phyloP scores from a whole-genome alignment of 2,113 vertebrate species.

The Daboia siamensis region DNA sequence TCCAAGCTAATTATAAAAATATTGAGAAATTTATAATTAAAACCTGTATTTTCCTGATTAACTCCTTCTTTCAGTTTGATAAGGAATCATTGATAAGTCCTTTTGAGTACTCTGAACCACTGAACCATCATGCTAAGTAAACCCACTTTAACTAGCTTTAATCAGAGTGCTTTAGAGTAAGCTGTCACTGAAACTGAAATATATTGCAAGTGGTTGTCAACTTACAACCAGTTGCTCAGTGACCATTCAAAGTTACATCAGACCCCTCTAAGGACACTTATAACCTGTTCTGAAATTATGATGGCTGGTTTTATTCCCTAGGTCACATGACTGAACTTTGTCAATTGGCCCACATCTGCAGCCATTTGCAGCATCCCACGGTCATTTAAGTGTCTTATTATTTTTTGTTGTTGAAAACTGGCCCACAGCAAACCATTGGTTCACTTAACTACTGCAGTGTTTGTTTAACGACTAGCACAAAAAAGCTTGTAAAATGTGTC shows the following conservation, averaged over 20 bases:
- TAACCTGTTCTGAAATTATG: too few species aligned
- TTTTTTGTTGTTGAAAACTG: neutral
- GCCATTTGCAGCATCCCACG: neutral
- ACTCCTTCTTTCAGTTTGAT: neutral
- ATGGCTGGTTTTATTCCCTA: too few species aligned
- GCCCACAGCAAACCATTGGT: too few species aligned
- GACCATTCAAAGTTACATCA: too few species aligned
- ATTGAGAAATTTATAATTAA: neutral
- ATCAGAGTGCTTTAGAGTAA: neutral
- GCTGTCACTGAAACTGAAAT: neutral
- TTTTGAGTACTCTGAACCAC: neutral
- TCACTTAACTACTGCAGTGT: too few species aligned
- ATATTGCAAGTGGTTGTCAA: neutral
- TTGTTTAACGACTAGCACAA: too few species aligned
- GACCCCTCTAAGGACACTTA: too few species aligned
- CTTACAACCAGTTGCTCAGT: too few species aligned
- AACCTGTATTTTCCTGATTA: neutral
- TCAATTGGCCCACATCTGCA: neutral
- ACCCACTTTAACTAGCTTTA: neutral
- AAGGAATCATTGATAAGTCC: neutral
- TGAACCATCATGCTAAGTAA: neutral
- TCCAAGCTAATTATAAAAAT: neutral
- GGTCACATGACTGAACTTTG: neutral
- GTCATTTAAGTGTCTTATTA: too few species aligned
- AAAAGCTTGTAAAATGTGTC: neutral